phyloP scores from a whole-genome alignment of 2,888 invertebrate genomes.

The Cantharis rufa region DNA sequence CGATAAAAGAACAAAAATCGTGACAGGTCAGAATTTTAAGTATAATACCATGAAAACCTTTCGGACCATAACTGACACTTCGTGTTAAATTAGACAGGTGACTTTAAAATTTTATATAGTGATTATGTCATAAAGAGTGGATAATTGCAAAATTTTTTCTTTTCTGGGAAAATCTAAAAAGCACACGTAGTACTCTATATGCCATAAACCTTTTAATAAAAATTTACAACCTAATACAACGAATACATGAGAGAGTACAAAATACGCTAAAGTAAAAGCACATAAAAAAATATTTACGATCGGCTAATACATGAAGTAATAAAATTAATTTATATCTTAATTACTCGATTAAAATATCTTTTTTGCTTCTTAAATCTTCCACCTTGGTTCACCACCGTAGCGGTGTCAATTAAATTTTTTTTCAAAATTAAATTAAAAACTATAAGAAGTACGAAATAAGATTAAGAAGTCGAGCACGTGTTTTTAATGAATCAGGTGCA shows the following conservation, averaged over 20 bases:
- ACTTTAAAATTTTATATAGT: not conserved
- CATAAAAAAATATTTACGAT: not conserved
- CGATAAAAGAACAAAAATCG: no score
- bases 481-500: conserved; percentile 32
- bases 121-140: not conserved
- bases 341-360: not conserved
- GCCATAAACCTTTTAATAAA: not conserved
- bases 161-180: not conserved
- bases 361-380: not conserved
- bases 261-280: not conserved
- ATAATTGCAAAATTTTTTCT: not conserved
- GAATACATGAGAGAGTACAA: not conserved
- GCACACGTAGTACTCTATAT: not conserved
- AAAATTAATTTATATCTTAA: not conserved
- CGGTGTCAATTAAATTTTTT: not conserved
- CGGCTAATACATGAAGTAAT: not conserved
- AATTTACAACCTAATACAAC: not conserved
- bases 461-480: conserved; percentile 21
- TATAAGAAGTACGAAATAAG: conserved; percentile 5
- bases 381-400: not conserved
- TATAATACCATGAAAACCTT: not conserved
- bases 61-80: not conserved
- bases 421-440: conserved; percentile 6
- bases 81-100: not conserved
- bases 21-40: not conserved